These are phyloP conservation scores for Homarus americanus DNA, from an alignment of 1,140 invertebrate genomes.

Conservation along the genomic window DNA sequence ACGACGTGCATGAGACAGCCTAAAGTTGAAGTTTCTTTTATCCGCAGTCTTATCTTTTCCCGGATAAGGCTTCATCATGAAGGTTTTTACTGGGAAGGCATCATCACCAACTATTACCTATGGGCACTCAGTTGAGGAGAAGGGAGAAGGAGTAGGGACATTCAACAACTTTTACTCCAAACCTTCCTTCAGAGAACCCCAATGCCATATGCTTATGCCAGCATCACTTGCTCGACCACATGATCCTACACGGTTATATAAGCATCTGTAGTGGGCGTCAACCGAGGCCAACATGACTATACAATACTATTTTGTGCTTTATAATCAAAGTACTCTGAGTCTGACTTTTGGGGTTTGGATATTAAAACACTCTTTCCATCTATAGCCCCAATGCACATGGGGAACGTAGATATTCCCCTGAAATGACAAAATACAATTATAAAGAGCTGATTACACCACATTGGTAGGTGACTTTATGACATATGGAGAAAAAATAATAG, in stretches of 20 bases:
- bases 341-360: slow-evolving; percentile 16
- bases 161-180: background rate
- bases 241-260: slow-evolving; percentile 20
- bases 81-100: too few relatives aligned
- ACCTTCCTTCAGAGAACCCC: slow-evolving; percentile 5
- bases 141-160: slow-evolving; percentile 7
- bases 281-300: slow-evolving; percentile 23
- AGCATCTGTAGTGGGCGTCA: slow-evolving; percentile 23
- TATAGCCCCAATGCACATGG: slow-evolving; percentile 22
- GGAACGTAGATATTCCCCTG: background rate
- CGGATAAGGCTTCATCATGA: slow-evolving; percentile 45
- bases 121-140: background rate
- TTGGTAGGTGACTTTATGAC: too few relatives aligned
- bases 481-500: too few relatives aligned
- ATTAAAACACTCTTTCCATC: slow-evolving; percentile 11
- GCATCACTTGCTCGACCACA: slow-evolving; percentile 43
- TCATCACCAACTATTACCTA: too few relatives aligned
- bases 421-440: too few relatives aligned
- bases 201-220: slow-evolving; percentile 27
- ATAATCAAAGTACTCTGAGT: slow-evolving; percentile 18
- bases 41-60: slow-evolving; percentile 11
- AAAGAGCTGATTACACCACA: too few relatives aligned
- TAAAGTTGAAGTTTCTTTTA: background rate
- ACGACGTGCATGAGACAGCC: slow-evolving; percentile 6
- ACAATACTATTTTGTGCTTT: slow-evolving; percentile 23